Conservation (phyloP, 2,888 invertebrate species). For the Dolichomitus sp. region DNA sequence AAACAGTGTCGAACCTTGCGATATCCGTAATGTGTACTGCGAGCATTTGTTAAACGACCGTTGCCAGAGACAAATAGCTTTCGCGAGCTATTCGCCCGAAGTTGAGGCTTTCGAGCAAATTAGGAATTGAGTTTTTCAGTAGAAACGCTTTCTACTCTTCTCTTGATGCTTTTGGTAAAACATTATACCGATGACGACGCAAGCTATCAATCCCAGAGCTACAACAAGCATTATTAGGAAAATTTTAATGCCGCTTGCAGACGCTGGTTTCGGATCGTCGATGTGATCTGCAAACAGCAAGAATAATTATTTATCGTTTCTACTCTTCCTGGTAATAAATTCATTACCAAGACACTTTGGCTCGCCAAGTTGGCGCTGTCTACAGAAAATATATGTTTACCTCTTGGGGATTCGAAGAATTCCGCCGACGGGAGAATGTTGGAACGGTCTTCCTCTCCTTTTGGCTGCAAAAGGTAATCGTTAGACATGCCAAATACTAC, state of each 20-base stretch:
- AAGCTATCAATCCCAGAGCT: slow-evolving; percentile 93
- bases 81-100: neutral
- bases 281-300: slow-evolving; percentile 90
- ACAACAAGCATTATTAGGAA: slow-evolving; percentile 95
- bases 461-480: slow-evolving; percentile 86
- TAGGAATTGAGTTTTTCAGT: slow-evolving; percentile 83
- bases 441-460: slow-evolving; percentile 91
- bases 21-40: slow-evolving; percentile 13
- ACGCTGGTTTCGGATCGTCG: slow-evolving; percentile 94
- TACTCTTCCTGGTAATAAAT: slow-evolving; percentile 16
- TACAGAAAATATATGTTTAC: slow-evolving; percentile 81
- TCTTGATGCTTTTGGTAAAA: slow-evolving; percentile 97
- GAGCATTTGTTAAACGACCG: slow-evolving; percentile 3
- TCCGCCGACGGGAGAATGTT: slow-evolving; percentile 95
- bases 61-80: slow-evolving; percentile 12
- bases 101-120: slow-evolving; percentile 14
- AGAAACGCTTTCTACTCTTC: slow-evolving; percentile 95
- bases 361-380: neutral
- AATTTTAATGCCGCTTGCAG: slow-evolving; percentile 96
- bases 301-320: slow-evolving; percentile 16
- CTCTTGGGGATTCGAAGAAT: slow-evolving; percentile 96
- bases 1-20: neutral
- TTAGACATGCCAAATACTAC: slow-evolving; percentile 20
- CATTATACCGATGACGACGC: slow-evolving; percentile 95
- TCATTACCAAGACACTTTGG: neutral